Conservation (phyloP, 2,113 vertebrate species). For the Ammodytes dubius region DNA sequence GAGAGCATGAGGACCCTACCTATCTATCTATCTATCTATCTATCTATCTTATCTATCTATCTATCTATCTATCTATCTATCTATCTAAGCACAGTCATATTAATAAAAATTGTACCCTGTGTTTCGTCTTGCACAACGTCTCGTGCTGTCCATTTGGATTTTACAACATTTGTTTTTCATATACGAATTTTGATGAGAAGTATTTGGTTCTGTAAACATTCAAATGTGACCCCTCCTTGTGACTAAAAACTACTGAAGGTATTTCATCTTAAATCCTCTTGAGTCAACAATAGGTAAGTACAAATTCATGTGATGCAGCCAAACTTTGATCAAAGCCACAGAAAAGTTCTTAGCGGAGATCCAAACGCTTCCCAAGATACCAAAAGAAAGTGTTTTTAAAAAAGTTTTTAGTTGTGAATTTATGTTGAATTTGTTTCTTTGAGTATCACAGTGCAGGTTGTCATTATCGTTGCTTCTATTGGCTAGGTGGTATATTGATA, state of each 20-base stretch:
- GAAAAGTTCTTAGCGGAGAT: background rate
- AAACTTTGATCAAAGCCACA: background rate
- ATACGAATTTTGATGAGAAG: background rate
- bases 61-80: too few species aligned
- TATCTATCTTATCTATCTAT: too few species aligned
- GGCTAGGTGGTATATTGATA: background rate
- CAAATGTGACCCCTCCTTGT: background rate
- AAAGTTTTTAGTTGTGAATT: background rate
- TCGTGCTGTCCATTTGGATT: background rate
- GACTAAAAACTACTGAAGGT: background rate
- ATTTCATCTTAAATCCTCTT: background rate
- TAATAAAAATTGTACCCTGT: background rate
- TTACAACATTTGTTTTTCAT: background rate
- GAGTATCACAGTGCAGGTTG: background rate
- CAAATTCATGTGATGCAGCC: background rate
- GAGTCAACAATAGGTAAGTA: background rate
- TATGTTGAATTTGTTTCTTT: background rate
- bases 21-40: too few species aligned
- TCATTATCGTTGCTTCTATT: background rate
- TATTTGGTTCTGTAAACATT: background rate
- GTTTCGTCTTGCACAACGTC: background rate
- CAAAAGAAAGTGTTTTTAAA: too few species aligned
- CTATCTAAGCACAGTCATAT: background rate
- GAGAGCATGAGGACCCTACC: too few species aligned
- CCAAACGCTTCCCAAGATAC: background rate